These are phyloP conservation scores for Mamestra brassicae DNA, from an alignment of 2,888 invertebrate species.

Conservation along the genomic window DNA sequence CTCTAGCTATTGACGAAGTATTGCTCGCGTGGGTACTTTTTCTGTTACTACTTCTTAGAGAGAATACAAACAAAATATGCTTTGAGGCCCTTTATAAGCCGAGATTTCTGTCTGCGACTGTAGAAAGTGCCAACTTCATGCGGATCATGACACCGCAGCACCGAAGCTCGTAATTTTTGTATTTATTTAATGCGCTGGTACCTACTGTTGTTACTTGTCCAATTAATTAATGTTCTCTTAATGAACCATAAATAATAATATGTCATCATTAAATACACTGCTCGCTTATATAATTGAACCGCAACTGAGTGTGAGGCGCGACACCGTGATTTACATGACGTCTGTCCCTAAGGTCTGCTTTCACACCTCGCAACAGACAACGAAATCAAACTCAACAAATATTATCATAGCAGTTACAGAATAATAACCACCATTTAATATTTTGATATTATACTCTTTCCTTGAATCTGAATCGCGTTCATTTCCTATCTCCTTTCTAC, in stretches of 20 bases:
- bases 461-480: conserved; percentile 27
- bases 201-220: conserved; percentile 34
- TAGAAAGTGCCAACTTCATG: conserved; percentile 45
- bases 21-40: conserved; percentile 7
- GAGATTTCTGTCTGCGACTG: conserved; percentile 21
- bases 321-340: conserved; percentile 27
- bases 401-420: conserved; percentile 32
- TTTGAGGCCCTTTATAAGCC: conserved; percentile 15
- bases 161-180: conserved; percentile 33
- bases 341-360: conserved; percentile 31
- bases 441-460: conserved; percentile 18
- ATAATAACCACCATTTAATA: conserved; percentile 20
- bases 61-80: conserved; percentile 7
- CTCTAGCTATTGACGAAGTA: conserved; percentile 9
- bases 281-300: conserved; percentile 43
- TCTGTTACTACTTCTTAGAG: conserved; percentile 14
- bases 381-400: conserved; percentile 19
- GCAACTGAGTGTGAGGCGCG: conserved; percentile 20
- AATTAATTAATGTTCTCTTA: conserved; percentile 47
- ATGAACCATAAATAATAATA: conserved; percentile 42
- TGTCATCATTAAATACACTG: conserved; percentile 49
- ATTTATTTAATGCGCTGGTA: conserved; percentile 46
- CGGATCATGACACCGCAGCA: conserved; percentile 13
- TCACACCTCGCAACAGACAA: conserved; percentile 23
- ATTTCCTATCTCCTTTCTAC: conserved; percentile 61